A percentile compares a stretch with the other conserved stretches of the same genome.
phyloP scores from a whole-genome alignment of 2,797 vertebrate genomes.

The Diplodus puntazzo region DNA sequence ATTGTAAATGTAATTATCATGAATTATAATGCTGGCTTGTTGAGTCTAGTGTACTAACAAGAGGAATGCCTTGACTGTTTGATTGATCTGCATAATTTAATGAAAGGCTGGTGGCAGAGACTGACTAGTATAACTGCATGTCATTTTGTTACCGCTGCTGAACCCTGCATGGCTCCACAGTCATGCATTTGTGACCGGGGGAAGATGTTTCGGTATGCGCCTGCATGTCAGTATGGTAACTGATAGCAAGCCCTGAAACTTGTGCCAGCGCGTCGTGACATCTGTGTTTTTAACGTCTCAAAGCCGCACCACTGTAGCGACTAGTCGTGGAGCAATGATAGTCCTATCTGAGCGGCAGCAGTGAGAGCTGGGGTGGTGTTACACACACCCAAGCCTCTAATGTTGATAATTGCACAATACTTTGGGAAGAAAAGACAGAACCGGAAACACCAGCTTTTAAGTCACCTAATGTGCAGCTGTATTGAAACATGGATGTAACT shows the following conservation, averaged over 20 bases:
- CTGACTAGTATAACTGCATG: background rate
- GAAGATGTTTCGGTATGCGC: constrained; percentile 1
- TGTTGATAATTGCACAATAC: constrained; percentile 17
- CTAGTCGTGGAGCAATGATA: constrained; percentile 57
- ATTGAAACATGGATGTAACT: background rate
- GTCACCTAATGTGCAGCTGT: background rate
- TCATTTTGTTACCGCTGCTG: constrained; percentile 1
- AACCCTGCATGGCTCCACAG: background rate
- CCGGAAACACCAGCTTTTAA: background rate
- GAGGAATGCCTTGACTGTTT: background rate
- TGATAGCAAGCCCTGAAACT: background rate
- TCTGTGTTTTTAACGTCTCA: constrained; percentile 7
- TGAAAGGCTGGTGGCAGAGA: background rate
- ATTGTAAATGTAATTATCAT: background rate
- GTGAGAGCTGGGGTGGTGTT: constrained; percentile 30
- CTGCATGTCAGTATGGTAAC: background rate
- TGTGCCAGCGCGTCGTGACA: background rate
- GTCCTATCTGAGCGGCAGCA: constrained; percentile 68
- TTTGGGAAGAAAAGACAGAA: constrained; percentile 20
- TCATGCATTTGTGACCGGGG: background rate
- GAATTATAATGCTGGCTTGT: background rate
- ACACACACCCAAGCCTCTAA: constrained; percentile 50
- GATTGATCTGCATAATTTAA: background rate
- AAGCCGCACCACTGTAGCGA: background rate
- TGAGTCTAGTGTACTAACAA: background rate